These are phyloP conservation scores for Acanthosepion pharaonis DNA, from an alignment of 2,888 invertebrate species.

Conservation along the genomic window DNA sequence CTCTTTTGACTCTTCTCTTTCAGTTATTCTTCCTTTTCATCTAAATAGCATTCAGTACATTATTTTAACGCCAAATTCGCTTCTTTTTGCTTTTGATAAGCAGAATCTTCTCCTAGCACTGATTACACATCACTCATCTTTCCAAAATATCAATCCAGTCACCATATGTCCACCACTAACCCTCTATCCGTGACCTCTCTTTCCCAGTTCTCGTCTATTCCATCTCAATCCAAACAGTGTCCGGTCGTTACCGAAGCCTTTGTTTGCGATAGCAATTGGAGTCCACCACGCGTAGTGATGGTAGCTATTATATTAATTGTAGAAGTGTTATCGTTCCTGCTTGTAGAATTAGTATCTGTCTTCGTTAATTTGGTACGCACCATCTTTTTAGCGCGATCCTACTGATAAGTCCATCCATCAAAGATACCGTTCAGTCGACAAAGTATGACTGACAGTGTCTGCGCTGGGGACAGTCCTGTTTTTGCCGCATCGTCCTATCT, in stretches of 20 bases:
- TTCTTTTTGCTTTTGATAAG: background rate
- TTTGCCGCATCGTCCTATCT: background rate
- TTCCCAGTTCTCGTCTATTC: background rate
- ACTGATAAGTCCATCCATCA: slow-evolving; percentile 8
- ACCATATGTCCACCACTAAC: background rate
- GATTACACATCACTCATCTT: background rate
- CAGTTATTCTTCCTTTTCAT: background rate
- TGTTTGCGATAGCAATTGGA: background rate
- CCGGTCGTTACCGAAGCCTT: background rate
- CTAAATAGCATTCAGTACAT: background rate
- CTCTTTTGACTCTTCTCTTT: background rate
- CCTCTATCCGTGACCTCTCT: background rate
- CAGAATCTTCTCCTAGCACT: background rate
- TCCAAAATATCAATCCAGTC: background rate
- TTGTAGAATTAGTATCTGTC: background rate
- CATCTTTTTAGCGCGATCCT: background rate
- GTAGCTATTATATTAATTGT: background rate
- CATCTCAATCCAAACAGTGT: slow-evolving; percentile 20
- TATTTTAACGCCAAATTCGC: too few species aligned
- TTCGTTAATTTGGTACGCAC: background rate
- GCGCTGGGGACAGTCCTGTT: background rate
- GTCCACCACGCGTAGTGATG: background rate
- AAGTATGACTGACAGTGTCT: background rate
- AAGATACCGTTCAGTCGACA: background rate
- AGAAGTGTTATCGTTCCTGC: background rate